A percentile compares a stretch with the other conserved stretches of the same genome.
Evolutionary conservation across 1,140 invertebrate genomes (phyloP).

Genomic region (Drosophila suzukii): DNA sequence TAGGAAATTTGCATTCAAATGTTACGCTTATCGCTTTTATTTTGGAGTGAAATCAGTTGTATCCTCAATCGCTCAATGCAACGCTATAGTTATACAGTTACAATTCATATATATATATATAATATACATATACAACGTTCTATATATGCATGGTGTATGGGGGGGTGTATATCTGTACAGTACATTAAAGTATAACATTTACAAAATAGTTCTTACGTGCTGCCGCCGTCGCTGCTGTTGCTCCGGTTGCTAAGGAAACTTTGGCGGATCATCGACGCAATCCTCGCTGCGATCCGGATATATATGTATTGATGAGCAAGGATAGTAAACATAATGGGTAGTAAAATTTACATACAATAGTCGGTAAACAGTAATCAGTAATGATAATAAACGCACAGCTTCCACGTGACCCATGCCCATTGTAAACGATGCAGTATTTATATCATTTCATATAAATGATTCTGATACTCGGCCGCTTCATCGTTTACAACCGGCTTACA

Average conservation of each 20-base stretch:
- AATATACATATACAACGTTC: slow-evolving; percentile 31
- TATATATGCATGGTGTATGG: slow-evolving; percentile 31
- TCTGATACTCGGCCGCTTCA: neutral
- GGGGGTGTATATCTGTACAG: slow-evolving; percentile 63
- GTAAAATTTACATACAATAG: slow-evolving; percentile 30
- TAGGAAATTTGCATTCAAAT: slow-evolving; percentile 14
- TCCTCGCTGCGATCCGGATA: slow-evolving; percentile 21
- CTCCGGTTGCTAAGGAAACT: slow-evolving; percentile 42
- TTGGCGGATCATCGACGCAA: slow-evolving; percentile 27
- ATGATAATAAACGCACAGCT: slow-evolving; percentile 42
- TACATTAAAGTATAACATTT: slow-evolving; percentile 66
- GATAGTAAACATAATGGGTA: slow-evolving; percentile 17
- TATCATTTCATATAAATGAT: too few relatives aligned
- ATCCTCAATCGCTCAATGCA: slow-evolving; percentile 54
- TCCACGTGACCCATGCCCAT: neutral
- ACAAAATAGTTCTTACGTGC: slow-evolving; percentile 52
- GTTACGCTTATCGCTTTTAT: slow-evolving; percentile 32
- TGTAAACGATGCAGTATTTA: neutral
- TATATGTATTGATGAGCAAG: slow-evolving; percentile 38
- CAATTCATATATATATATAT: slow-evolving; percentile 39
- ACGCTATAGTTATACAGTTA: slow-evolving; percentile 65
- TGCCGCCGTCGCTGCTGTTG: slow-evolving; percentile 18
- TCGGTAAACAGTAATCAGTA: slow-evolving; percentile 24
- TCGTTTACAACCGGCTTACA: neutral
- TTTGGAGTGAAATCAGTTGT: slow-evolving; percentile 47